Base-by-base conservation (phyloP, 1,140 invertebrate genomes). In the Drosophila watanabei region DNA sequence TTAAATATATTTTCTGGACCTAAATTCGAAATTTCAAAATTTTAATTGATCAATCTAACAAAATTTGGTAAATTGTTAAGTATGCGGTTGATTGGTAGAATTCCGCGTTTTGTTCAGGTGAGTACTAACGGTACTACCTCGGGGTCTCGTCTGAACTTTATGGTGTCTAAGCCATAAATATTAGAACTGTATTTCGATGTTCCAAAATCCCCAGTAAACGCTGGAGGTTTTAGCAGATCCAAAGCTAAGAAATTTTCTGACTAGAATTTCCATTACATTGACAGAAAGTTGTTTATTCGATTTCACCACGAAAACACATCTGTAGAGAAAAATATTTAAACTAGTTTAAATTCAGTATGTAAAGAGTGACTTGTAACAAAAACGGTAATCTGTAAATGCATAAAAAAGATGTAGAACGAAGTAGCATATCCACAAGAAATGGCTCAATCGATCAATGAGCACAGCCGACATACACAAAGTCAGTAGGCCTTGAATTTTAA, bases 51-150 rank as follows among this genome's bases (percentile, higher is more conserved):
- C 7, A 13, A 28, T 18, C 11, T 8, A 8, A 4, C 8, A 18
- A 13, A 13, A 5, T 37, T 32, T 7, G 13, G 16, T 10, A 35
- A n/a, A 33, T 28, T 45, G 16, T 7, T 35, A 60, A 28, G 18
- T 46, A 90, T 88, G 86, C 54, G 82, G 11, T 49, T 88, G 20
- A 72, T 80, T 61, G 75, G 76, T 9, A 82, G 84, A 75, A 48
- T 82, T 20, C 37, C 68, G 9, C 75, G 75, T 13, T 58, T 66
- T 30, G 35, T 79, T 8, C 69, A 83, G 28, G 79, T 83, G 28
- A 77, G 69, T 61, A 46, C 9, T 2, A 9, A 14, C 13, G 20
- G 10, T 20, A 18, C 45, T 20, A 13, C 0, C 0, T 13, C 46
- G 13, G 6, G 20, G 11, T 48, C 13, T 7, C 45, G 20, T 14